phyloP scores from a whole-genome alignment of 2,113 vertebrate genomes.

The Psephotus haematonotus region DNA sequence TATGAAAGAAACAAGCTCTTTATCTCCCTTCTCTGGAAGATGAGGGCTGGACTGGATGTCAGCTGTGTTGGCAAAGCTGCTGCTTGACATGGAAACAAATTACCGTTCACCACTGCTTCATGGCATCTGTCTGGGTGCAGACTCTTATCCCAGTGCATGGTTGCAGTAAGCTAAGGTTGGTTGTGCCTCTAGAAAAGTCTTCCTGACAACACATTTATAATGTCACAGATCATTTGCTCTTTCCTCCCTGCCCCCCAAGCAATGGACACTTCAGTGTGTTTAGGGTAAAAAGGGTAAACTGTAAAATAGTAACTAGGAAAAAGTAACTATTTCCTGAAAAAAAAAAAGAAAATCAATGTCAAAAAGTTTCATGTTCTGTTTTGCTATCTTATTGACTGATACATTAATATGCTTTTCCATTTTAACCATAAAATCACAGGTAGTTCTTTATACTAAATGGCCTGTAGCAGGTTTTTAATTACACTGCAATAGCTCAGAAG shows the following conservation, averaged over 20 bases:
- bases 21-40: background rate
- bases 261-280: background rate
- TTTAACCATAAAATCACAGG: background rate
- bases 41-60: background rate
- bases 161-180: background rate
- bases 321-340: background rate
- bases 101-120: background rate
- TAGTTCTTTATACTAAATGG: constrained; percentile 9
- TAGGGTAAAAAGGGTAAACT: background rate
- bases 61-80: background rate
- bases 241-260: background rate
- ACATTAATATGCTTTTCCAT: background rate
- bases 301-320: background rate
- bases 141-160: background rate
- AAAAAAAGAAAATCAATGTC: background rate
- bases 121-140: background rate
- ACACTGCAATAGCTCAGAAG: background rate
- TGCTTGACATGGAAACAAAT: background rate
- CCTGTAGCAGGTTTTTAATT: constrained; percentile 1
- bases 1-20: background rate
- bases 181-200: background rate
- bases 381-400: fast-evolving
- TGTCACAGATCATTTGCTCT: background rate
- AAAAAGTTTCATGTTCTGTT: background rate
- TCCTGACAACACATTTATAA: background rate